These are phyloP conservation scores for Odontocerum albicorne DNA, from an alignment of 2,888 invertebrate genomes.

Conservation along the genomic window DNA sequence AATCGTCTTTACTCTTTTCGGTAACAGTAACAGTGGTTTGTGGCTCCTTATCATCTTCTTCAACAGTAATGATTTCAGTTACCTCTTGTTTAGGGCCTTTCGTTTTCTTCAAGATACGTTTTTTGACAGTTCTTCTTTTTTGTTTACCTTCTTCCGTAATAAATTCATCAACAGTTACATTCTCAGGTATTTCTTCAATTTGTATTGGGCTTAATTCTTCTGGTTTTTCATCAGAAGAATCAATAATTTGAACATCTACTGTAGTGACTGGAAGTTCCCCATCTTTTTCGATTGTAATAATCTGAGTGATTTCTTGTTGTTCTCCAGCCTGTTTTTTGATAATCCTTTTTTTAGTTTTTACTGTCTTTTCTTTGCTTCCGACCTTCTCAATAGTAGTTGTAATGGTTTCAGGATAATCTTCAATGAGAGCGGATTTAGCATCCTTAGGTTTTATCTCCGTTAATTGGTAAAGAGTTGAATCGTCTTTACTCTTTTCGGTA, in stretches of 20 bases:
- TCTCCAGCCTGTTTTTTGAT: slow-evolving; percentile 41
- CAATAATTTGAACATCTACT: too few relatives aligned
- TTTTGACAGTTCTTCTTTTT: slow-evolving; percentile 43
- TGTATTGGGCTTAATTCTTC: too few relatives aligned
- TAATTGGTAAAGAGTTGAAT: too few relatives aligned
- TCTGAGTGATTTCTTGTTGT: slow-evolving; percentile 42
- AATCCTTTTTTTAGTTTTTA: slow-evolving; percentile 45
- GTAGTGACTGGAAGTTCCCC: slow-evolving; percentile 45
- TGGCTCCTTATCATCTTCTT: slow-evolving; percentile 39
- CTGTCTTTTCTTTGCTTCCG: slow-evolving; percentile 3
- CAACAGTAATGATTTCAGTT: slow-evolving; percentile 45
- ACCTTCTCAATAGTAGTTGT: slow-evolving; percentile 41
- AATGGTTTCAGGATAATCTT: slow-evolving; percentile 49
- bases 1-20: slow-evolving; percentile 40
- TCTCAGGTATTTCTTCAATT: slow-evolving; percentile 45
- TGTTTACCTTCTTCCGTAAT: slow-evolving; percentile 37
- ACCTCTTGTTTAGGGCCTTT: slow-evolving; percentile 46
- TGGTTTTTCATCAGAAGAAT: too few relatives aligned
- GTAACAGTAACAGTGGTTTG: slow-evolving; percentile 39
- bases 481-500: slow-evolving; percentile 41
- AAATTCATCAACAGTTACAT: slow-evolving; percentile 45
- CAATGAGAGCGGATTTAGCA: slow-evolving; percentile 31
- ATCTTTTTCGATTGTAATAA: slow-evolving; percentile 49
- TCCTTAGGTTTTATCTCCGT: slow-evolving; percentile 35
- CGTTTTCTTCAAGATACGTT: slow-evolving; percentile 46